Percentiles rank a stretch among this genome's conserved stretches.
Conservation (phyloP, 2,888 invertebrate species). For the Melangyna quadrimaculata region DNA sequence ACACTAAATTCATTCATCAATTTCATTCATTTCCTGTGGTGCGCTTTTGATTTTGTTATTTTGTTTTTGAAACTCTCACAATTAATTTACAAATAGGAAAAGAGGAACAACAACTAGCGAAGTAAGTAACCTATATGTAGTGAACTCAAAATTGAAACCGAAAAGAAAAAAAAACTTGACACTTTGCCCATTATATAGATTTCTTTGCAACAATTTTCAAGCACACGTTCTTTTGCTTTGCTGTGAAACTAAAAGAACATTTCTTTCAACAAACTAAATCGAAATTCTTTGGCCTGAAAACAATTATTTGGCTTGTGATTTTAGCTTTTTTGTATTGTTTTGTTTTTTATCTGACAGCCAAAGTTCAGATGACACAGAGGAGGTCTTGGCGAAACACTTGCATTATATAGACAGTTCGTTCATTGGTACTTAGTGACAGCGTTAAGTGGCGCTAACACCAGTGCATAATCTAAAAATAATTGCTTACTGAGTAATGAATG, state of each 20-base stretch:
- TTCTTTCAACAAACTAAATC: constrained; percentile 38
- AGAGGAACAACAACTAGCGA: too few species aligned
- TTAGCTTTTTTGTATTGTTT: constrained; percentile 3
- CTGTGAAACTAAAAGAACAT: constrained; percentile 14
- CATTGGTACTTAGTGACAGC: constrained; percentile 8
- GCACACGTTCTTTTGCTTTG: constrained; percentile 12
- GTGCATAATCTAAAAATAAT: constrained; percentile 60
- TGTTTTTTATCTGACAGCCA: constrained; percentile 10
- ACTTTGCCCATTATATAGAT: constrained; percentile 56
- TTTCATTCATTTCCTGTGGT: constrained; percentile 68
- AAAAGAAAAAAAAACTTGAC: constrained; percentile 48
- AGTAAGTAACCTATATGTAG: too few species aligned
- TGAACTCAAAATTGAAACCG: constrained; percentile 6
- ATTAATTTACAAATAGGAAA: constrained; percentile 33
- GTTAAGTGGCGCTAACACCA: constrained; percentile 58
- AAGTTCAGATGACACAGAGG: constrained; percentile 63
- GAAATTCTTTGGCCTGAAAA: constrained; percentile 57
- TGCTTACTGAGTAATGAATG: too few species aligned
- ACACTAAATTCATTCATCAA: constrained; percentile 66
- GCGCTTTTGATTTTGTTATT: constrained; percentile 28
- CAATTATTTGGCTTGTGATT: constrained; percentile 20
- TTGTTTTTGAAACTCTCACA: constrained; percentile 20
- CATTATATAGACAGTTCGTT: constrained; percentile 12
- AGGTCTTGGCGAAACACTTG: constrained; percentile 51
- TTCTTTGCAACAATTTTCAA: not conserved